Evolutionary conservation across 2,888 invertebrate species (phyloP).

Genomic region (Nomada fucata): DNA sequence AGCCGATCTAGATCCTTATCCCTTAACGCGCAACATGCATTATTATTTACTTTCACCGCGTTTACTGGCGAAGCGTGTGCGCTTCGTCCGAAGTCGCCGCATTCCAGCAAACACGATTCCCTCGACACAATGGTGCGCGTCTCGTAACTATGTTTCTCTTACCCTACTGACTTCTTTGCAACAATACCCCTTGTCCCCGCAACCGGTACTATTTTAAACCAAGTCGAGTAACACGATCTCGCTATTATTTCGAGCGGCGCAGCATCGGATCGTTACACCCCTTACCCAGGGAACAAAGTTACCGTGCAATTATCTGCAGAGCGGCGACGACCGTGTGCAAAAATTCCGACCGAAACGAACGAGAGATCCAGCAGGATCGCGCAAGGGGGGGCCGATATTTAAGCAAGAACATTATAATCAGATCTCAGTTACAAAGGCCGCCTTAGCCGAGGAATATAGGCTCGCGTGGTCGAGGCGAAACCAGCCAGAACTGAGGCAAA

Average conservation of each 20-base stretch:
- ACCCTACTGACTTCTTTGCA: not conserved
- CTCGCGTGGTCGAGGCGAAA: constrained; percentile 59
- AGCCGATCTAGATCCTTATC: too few species aligned
- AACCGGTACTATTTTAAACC: not conserved
- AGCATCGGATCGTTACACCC: not conserved
- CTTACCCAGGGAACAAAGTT: not conserved
- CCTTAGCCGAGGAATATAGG: constrained; percentile 50
- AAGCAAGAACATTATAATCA: constrained; percentile 4
- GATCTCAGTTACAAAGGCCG: constrained; percentile 46
- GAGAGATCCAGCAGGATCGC: not conserved
- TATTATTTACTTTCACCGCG: too few species aligned
- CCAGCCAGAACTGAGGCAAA: constrained; percentile 63
- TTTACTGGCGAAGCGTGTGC: too few species aligned
- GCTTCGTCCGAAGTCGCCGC: too few species aligned
- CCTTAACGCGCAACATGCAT: too few species aligned
- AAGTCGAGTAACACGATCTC: not conserved
- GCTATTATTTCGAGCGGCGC: constrained; percentile 12
- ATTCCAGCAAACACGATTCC: too few species aligned
- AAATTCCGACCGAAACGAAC: not conserved
- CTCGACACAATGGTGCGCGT: too few species aligned
- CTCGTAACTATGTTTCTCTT: too few species aligned
- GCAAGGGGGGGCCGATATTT: not conserved
- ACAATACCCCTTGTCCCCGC: not conserved
- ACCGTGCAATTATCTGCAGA: not conserved
- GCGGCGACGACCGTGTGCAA: not conserved